These are phyloP conservation scores for Takifugu bimaculatus DNA, from an alignment of 2,113 vertebrate species.

Conservation along the genomic window DNA sequence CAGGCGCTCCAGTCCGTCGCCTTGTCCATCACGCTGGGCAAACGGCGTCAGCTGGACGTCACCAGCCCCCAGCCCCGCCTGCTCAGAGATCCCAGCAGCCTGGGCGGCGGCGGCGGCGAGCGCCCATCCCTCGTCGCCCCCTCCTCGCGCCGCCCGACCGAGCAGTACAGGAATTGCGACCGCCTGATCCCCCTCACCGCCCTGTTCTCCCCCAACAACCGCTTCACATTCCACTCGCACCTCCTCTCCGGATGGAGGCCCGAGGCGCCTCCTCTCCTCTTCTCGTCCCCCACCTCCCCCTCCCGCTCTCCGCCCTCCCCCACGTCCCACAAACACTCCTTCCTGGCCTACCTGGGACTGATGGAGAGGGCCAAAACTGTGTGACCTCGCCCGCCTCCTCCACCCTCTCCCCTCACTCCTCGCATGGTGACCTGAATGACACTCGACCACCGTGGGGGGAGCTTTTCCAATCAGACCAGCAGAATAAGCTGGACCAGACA, in stretches of 20 bases:
- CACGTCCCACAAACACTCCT: conserved; percentile 95
- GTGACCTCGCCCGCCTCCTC: conserved; percentile 70
- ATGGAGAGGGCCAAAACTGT: conserved; percentile 92
- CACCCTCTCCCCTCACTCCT: conserved; percentile 34
- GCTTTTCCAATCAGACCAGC: conserved; percentile 74
- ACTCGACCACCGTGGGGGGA: conserved; percentile 72
- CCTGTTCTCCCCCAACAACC: conserved; percentile 88
- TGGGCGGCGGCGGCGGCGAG: conserved; percentile 47
- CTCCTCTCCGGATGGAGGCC: conserved; percentile 57
- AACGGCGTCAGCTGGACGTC: conserved; percentile 64
- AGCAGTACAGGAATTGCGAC: conserved; percentile 92
- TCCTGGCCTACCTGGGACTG: conserved; percentile 96
- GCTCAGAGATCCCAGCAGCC: conserved; percentile 63
- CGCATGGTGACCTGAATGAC: conserved; percentile 53
- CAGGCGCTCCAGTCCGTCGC: conserved; percentile 95
- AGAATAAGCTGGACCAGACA: conserved; percentile 72
- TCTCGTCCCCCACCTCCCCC: conserved; percentile 62
- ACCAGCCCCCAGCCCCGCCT: conserved; percentile 69
- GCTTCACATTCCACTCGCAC: conserved; percentile 85
- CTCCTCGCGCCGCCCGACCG: conserved; percentile 75
- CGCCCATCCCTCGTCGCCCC: conserved; percentile 79
- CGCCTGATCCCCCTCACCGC: conserved; percentile 97
- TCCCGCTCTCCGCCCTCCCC: conserved; percentile 73
- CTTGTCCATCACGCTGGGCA: conserved; percentile 80
- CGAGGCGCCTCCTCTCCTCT: conserved; percentile 77